phyloP scores from a whole-genome alignment of 2,888 invertebrate genomes.

The Euspilapteryx auroguttella region DNA sequence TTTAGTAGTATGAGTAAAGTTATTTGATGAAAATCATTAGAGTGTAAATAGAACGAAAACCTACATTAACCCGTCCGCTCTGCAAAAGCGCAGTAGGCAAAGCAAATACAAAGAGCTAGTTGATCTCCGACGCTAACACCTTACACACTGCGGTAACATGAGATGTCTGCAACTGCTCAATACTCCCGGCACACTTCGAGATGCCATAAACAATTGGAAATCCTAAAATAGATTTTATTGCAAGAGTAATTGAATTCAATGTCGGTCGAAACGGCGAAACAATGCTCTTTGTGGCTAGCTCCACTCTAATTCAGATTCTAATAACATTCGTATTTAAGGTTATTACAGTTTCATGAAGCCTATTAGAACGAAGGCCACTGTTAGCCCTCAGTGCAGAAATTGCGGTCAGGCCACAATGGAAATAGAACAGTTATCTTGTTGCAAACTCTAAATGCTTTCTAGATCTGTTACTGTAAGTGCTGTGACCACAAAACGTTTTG shows the following conservation, averaged over 20 bases:
- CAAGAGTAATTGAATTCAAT: slow-evolving; percentile 44
- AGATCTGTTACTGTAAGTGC: slow-evolving; percentile 9
- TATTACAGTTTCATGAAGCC: slow-evolving; percentile 15
- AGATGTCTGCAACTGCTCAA: slow-evolving; percentile 37
- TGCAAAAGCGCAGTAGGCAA: too few relatives aligned
- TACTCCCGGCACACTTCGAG: slow-evolving; percentile 30
- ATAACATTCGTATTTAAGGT: slow-evolving; percentile 16
- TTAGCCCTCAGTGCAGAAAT: slow-evolving; percentile 17
- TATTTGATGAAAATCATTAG: too few relatives aligned
- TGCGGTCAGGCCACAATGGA: slow-evolving; percentile 26
- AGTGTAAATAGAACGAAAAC: too few relatives aligned
- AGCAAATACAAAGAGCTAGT: slow-evolving; percentile 25
- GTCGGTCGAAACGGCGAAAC: slow-evolving; percentile 25
- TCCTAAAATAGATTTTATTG: slow-evolving; percentile 46
- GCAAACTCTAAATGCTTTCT: slow-evolving; percentile 11
- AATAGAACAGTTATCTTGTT: slow-evolving; percentile 13
- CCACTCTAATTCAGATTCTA: slow-evolving; percentile 22
- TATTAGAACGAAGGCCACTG: slow-evolving; percentile 15
- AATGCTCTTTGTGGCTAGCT: slow-evolving; percentile 22
- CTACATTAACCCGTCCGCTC: too few relatives aligned
- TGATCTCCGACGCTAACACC: slow-evolving; percentile 30
- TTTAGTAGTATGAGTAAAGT: too few relatives aligned
- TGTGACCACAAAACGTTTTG: too few relatives aligned
- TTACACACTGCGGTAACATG: slow-evolving; percentile 34
- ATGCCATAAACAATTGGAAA: slow-evolving; percentile 38